Evolutionary conservation across 2,113 vertebrate genomes (phyloP), one percentile per base, ranked within the genome.

Genomic region (Ptilonorhynchus violaceus): DNA sequence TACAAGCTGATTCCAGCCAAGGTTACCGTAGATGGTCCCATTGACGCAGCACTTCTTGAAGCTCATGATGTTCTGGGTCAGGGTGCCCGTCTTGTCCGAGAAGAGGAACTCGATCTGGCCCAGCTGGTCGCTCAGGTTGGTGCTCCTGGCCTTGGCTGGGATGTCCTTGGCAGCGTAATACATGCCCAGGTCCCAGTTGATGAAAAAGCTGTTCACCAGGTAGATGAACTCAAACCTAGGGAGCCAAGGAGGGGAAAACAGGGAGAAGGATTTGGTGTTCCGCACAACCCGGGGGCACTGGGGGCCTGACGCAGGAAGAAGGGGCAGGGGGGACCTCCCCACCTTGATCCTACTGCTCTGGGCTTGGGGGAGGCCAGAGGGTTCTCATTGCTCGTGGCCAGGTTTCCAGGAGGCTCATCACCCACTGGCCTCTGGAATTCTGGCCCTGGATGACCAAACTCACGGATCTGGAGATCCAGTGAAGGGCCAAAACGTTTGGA

Each of bases 11-110:
- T 5, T 35, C 88, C 75, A 58, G 10, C 60, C 27, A 2, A 0
- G 50, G 33, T 88, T 97, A 99, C 99, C 99, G 0, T 99, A 99
- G 95, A 99, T 78, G 21, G 82, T 92, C 31, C 99, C 99, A 0
- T 96, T 97, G 33, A 99, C 93, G 64, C 99, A 99, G 98, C 99
- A 99, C 56, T 99, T 99, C 89, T 98, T 98, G 98, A 99, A 99
- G 68, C 98, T 98, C 97, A 99, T 98, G 33, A 97, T 31, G 87
- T 99, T 99, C 96, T 99, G 99, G 0, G 99, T 99, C 55, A 99
- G 98, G 2, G 99, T 99, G 83, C 99, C 99, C 0, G 99, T 99
- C 98, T 99, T 99, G 98, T 99, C 99, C 0, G 99, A 99, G 97
- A 99, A 99, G 93, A 99, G 77, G 72, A 98, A 99, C 39, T 98